Conservation (phyloP, 2,888 invertebrate species). For the Ptychoptera contaminata region DNA sequence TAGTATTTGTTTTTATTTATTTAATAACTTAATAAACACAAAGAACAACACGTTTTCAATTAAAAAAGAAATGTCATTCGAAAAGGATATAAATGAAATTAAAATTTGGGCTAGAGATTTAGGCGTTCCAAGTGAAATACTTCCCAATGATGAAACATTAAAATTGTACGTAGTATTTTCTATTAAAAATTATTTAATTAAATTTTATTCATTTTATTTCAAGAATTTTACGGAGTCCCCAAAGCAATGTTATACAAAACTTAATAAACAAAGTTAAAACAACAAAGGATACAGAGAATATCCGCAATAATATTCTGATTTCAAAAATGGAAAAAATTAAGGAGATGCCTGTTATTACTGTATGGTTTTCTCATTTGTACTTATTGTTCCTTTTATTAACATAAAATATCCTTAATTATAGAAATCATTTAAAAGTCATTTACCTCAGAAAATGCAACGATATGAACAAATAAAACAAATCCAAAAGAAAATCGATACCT, state of each 20-base stretch:
- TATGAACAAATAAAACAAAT: not conserved
- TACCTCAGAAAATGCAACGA: not conserved
- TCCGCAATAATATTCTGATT: not conserved
- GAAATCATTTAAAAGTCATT: not conserved
- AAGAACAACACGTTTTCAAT: too few species aligned
- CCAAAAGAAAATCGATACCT: not conserved
- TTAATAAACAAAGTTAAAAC: not conserved
- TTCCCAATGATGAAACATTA: not conserved
- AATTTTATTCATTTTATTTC: not conserved
- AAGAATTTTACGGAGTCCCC: not conserved
- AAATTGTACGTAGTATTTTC: not conserved
- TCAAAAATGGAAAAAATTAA: not conserved
- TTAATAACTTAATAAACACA: too few species aligned
- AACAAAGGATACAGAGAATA: not conserved
- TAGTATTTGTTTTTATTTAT: too few species aligned
- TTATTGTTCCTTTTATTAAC: too few species aligned
- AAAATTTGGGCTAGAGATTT: not conserved
- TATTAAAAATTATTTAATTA: not conserved
- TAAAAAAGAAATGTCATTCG: constrained; percentile 8
- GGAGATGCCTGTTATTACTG: not conserved
- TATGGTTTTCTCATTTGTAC: too few species aligned
- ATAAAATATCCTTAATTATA: not conserved
- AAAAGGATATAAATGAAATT: not conserved
- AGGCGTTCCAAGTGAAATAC: not conserved
- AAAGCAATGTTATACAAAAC: not conserved